A percentile compares a stretch with the other conserved stretches of the same genome.
Evolutionary conservation across 2,888 invertebrate genomes (phyloP).

Genomic region (Masnerella sp.): DNA sequence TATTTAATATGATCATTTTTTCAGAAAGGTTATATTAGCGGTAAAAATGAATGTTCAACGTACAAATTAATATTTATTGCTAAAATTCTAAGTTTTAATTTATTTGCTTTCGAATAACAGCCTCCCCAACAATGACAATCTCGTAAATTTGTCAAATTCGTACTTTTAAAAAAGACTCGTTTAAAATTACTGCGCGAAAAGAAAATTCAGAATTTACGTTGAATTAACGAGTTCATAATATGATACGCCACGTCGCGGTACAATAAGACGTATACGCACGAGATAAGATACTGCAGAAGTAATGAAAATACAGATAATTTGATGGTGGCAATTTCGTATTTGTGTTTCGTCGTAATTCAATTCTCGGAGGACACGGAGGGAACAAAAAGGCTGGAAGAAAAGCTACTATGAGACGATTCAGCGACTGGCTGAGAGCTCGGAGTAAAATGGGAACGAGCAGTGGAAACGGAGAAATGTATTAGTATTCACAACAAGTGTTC

Average conservation of each 20-base stretch:
- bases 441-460: conserved; percentile 51
- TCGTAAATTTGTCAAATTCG: too few relatives aligned
- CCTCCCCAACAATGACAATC: too few relatives aligned
- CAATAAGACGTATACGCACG: conserved; percentile 34
- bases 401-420: conserved; percentile 53
- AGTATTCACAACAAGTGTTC: conserved; percentile 72
- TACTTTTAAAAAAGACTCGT: too few relatives aligned
- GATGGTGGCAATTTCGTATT: conserved; percentile 68
- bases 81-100: too few relatives aligned
- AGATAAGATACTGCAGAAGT: conserved; percentile 63
- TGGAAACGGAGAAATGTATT: conserved; percentile 63
- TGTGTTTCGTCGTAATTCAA: conserved; percentile 70
- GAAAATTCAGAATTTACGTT: conserved; percentile 8
- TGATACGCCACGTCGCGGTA: conserved; percentile 26
- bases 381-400: conserved; percentile 51
- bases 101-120: too few relatives aligned
- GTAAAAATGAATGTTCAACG: too few relatives aligned
- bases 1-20: too few relatives aligned
- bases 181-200: neutral
- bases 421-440: conserved; percentile 53
- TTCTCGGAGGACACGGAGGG: conserved; percentile 48
- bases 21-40: too few relatives aligned
- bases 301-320: conserved; percentile 69
- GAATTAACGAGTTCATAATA: conserved; percentile 19
- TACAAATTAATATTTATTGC: too few relatives aligned